phyloP scores from a whole-genome alignment of 2,113 vertebrate species.

The Lepisosteus oculatus region DNA sequence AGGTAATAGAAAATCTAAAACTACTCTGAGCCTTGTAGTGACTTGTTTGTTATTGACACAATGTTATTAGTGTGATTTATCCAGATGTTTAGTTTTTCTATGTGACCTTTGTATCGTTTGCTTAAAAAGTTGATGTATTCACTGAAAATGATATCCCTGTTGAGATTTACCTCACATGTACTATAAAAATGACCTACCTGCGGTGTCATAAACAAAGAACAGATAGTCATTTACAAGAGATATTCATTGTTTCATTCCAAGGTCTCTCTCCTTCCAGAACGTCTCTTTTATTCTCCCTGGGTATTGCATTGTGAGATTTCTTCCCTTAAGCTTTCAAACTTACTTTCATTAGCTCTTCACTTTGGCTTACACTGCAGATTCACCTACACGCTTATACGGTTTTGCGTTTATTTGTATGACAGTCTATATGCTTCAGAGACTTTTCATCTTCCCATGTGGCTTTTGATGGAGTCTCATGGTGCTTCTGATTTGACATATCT shows the following conservation, averaged over 20 bases:
- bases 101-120: too few relatives aligned
- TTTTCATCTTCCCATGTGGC: constrained; percentile 9
- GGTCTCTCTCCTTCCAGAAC: constrained; percentile 51
- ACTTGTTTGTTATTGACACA: too few relatives aligned
- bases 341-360: constrained; percentile 38
- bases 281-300: constrained; percentile 38
- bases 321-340: constrained; percentile 42
- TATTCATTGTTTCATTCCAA: constrained; percentile 53
- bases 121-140: too few relatives aligned
- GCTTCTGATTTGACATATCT: background rate
- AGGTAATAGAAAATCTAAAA: too few relatives aligned
- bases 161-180: too few relatives aligned
- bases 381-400: constrained; percentile 21
- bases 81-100: too few relatives aligned
- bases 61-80: too few relatives aligned
- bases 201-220: constrained; percentile 34
- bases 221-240: constrained; percentile 32
- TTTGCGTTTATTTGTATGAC: constrained; percentile 5
- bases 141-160: too few relatives aligned
- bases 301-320: constrained; percentile 44
- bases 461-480: constrained; percentile 14
- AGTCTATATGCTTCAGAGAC: background rate
- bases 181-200: background rate
- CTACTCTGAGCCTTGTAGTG: too few relatives aligned
- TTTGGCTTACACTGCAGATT: constrained; percentile 30